Conservation (phyloP, 2,888 invertebrate species). For the Plutella xylostella region DNA sequence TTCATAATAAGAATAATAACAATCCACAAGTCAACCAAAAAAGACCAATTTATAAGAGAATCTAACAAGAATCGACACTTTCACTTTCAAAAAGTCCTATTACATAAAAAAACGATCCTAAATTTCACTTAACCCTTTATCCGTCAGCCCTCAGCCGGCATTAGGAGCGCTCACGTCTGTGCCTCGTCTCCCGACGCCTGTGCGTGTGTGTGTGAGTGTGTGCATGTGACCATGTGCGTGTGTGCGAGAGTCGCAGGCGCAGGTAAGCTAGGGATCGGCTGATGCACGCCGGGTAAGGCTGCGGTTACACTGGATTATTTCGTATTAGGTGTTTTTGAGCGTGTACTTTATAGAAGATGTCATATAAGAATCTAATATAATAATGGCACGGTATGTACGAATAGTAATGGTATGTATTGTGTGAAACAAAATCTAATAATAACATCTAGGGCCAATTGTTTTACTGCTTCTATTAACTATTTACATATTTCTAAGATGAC, state of each 20-base stretch:
- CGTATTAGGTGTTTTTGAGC: too few species aligned
- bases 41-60: conserved; percentile 6
- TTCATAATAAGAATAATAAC: too few species aligned
- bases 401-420: too few species aligned
- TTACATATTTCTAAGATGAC: too few species aligned
- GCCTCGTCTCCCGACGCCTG: conserved; percentile 37
- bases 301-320: conserved; percentile 37
- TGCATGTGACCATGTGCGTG: conserved; percentile 23
- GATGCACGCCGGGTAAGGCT: conserved; percentile 35
- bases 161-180: conserved; percentile 37
- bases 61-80: conserved; percentile 11
- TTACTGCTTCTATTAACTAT: too few species aligned
- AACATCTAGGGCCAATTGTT: too few species aligned
- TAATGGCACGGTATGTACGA: too few species aligned
- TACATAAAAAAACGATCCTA: conserved; percentile 17
- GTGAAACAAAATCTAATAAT: too few species aligned
- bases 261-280: conserved; percentile 62
- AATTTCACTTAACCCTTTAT: conserved; percentile 38
- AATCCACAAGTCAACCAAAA: too few species aligned
- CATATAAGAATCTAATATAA: too few species aligned
- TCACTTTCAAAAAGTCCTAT: conserved; percentile 18
- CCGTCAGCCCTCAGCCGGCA: conserved; percentile 28
- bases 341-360: too few species aligned
- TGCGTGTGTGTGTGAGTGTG: conserved; percentile 16
- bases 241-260: conserved; percentile 32